A percentile compares a stretch with the other conserved stretches of the same genome.
These are phyloP conservation scores for Odontamblyopus rebecca DNA, from an alignment of 2,797 vertebrate species.

Conservation along the genomic window DNA sequence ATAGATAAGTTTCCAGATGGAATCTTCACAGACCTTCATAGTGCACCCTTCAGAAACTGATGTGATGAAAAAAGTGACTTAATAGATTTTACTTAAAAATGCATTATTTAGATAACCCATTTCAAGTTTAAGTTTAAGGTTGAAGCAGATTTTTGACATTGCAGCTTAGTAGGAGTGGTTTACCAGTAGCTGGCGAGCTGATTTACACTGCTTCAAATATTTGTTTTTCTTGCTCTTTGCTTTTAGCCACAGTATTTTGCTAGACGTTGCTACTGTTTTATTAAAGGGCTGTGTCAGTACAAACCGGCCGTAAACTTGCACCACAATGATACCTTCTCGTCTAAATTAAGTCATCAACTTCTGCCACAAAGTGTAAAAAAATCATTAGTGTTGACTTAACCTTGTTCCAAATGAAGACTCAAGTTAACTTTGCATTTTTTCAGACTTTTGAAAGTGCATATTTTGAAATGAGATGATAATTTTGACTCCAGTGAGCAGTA, in stretches of 20 bases:
- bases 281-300: constrained; percentile 55
- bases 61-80: too few relatives aligned
- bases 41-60: too few relatives aligned
- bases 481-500: constrained; percentile 66
- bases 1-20: too few relatives aligned
- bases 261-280: constrained; percentile 49
- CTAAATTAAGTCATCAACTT: constrained; percentile 46
- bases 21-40: too few relatives aligned
- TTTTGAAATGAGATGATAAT: constrained; percentile 55
- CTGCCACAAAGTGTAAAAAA: constrained; percentile 34
- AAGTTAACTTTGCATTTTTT: constrained; percentile 42
- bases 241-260: constrained; percentile 52
- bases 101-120: too few relatives aligned
- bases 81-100: too few relatives aligned
- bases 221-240: constrained; percentile 22
- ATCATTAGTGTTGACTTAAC: constrained; percentile 65
- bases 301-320: constrained; percentile 42
- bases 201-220: constrained; percentile 31
- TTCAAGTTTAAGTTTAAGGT: not conserved
- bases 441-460: constrained; percentile 39
- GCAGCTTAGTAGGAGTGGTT: not conserved
- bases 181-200: not conserved
- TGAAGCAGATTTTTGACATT: not conserved
- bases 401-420: constrained; percentile 60
- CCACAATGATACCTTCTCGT: constrained; percentile 64